phyloP scores from a whole-genome alignment of 1,140 invertebrate genomes.

The Maniola jurtina region DNA sequence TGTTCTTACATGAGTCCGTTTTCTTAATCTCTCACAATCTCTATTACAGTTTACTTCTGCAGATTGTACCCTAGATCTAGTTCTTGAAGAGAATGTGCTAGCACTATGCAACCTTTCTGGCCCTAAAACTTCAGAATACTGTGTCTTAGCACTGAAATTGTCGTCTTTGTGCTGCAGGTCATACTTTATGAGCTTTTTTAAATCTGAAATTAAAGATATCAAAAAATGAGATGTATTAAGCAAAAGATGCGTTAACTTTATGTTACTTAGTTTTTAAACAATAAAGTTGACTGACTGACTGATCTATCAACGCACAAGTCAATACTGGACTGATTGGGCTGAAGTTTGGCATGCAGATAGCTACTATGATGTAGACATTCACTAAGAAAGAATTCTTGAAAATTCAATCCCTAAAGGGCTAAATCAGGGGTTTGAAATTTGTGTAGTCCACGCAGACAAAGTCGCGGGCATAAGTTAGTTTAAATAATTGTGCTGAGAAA shows the following conservation, averaged over 20 bases:
- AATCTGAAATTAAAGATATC: constrained; percentile 65
- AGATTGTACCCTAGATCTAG: constrained; percentile 52
- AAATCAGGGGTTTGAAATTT: no score
- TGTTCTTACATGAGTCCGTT: constrained; percentile 35
- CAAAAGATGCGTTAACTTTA: no score
- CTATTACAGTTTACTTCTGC: constrained; percentile 42
- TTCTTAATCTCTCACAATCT: constrained; percentile 46
- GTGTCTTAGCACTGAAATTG: constrained; percentile 34
- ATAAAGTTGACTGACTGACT: no score
- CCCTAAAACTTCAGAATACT: constrained; percentile 45
- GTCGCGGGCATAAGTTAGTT: no score
- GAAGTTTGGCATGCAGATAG: no score
- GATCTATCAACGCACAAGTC: no score
- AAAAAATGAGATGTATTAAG: not conserved
- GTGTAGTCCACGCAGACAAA: no score
- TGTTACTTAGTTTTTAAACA: no score
- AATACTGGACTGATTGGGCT: no score
- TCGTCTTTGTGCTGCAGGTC: constrained; percentile 61
- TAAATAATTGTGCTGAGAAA: no score
- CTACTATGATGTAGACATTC: constrained; percentile 6
- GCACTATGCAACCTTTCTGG: constrained; percentile 71
- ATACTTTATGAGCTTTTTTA: constrained; percentile 80
- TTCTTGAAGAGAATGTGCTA: constrained; percentile 71
- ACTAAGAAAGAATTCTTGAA: not conserved
- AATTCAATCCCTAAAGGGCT: no score